Evolutionary conservation across 2,797 vertebrate species (phyloP), one percentile per base, ranked within the genome.

Genomic region (Alauda arvensis): DNA sequence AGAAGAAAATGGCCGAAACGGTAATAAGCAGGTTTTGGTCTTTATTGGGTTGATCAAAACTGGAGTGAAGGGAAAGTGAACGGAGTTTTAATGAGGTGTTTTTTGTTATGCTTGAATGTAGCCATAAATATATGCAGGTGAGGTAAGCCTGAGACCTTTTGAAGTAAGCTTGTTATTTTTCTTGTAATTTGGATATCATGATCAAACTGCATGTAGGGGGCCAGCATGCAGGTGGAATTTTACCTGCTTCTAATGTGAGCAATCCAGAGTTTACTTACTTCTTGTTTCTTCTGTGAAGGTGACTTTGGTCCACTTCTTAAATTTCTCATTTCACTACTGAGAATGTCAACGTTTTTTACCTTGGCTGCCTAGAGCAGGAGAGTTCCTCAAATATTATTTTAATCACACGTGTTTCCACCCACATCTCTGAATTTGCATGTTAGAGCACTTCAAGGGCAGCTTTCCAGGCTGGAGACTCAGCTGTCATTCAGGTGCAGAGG

Each of bases 361-460:
- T 72, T 90, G 5, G 1, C 15, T 78, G 42, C 77, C 56, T 61
- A 57, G 34, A 68, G 56, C 70, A 51, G 53, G n/a, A 67, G 42
- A 63, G 49, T 74, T 89, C 42, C 31, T 87, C 80, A 78, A 89
- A 74, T 76, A 56, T 31, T 56, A 17, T 72, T 91, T 88, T 83
- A 81, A 37, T 23, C 4, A 6, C n/a, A 40, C 0, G 0, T 37
- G 20, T 78, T 84, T 83, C 57, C 12, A 59, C 43, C 11, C 13
- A 13, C 28, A 23, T 67, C 37, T 70, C 33, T 53, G 18, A 63
- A 79, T 78, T 70, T 81, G 23, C 61, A 52, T 45, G 12, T 40
- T 78, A 25, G 63, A 70, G 43, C 18, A 29, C 39, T 65, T 79
- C 53, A 91, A 90, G 60, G 71, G 65, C 61, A 87, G n/a, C 26